A percentile compares a stretch with the other conserved stretches of the same genome.
Evolutionary conservation across 1,140 invertebrate species (phyloP).

Genomic region (Pseudomyrmex pallidus): DNA sequence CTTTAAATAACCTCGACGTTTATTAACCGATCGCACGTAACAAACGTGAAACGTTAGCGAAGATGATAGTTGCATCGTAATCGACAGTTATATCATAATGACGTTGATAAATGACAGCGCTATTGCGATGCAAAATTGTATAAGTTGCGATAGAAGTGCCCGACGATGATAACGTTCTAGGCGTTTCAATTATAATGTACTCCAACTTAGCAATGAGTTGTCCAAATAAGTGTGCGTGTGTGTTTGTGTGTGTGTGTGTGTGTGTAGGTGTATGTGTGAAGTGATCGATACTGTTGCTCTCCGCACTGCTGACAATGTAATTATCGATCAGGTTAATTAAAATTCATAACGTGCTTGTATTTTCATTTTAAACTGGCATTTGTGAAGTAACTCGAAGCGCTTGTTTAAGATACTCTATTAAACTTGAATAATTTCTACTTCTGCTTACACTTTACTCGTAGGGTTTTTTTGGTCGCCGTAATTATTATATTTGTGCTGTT

Average conservation of each 20-base stretch:
- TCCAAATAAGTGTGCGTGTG: too few relatives aligned
- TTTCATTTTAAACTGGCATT: background rate
- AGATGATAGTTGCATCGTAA: conserved; percentile 7
- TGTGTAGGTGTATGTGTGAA: too few relatives aligned
- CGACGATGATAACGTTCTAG: background rate
- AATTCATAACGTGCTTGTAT: background rate
- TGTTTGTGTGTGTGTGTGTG: too few relatives aligned
- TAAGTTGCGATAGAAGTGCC: conserved; percentile 16
- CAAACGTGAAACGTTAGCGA: conserved; percentile 14
- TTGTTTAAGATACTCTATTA: background rate
- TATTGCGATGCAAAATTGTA: conserved; percentile 46
- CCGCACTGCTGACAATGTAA: background rate
- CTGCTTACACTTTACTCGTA: conserved; percentile 35
- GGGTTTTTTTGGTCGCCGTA: conserved; percentile 43
- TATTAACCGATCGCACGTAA: background rate
- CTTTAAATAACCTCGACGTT: background rate
- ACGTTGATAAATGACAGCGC: conserved; percentile 35
- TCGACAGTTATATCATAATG: conserved; percentile 1
- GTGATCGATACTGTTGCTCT: too few relatives aligned
- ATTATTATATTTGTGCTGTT: conserved; percentile 54
- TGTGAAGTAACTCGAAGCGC: background rate
- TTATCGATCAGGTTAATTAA: conserved; percentile 2
- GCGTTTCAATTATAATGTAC: background rate
- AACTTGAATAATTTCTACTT: background rate
- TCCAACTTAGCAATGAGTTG: conserved; percentile 5